Evolutionary conservation across 2,113 vertebrate species (phyloP).

Genomic region (Archilochus colubris): DNA sequence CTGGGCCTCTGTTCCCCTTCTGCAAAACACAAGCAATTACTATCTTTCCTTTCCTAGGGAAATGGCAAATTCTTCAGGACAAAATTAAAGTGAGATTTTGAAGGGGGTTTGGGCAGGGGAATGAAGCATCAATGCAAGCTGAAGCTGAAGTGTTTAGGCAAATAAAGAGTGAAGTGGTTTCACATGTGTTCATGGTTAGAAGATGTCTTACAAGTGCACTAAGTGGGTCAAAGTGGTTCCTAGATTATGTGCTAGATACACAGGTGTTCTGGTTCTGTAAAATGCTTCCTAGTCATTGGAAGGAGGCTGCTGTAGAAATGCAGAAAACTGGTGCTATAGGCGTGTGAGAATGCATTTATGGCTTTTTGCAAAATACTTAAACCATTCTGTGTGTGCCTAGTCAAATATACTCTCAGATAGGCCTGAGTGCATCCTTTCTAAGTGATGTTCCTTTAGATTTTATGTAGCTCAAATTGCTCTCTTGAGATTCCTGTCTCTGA

Average conservation of each 20-base stretch:
- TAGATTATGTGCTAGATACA: neutral
- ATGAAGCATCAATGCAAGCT: neutral
- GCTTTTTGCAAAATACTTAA: neutral
- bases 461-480: neutral
- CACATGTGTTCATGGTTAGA: neutral
- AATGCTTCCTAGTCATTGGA: neutral
- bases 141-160: neutral
- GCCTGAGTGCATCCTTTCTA: neutral
- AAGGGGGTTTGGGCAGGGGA: neutral
- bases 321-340: neutral
- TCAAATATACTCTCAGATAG: neutral
- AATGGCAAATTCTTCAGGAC: neutral
- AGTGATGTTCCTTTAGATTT: neutral
- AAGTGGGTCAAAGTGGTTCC: neutral
- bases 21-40: neutral
- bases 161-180: neutral
- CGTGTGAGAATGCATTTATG: neutral
- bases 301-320: neutral
- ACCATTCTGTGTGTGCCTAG: neutral
- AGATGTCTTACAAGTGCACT: neutral
- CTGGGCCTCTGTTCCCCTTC: neutral
- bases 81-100: neutral
- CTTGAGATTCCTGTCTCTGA: neutral
- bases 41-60: neutral
- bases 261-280: neutral